These are phyloP conservation scores for Ostrea denselamellosa DNA, from an alignment of 1,140 invertebrate species.

Conservation along the genomic window DNA sequence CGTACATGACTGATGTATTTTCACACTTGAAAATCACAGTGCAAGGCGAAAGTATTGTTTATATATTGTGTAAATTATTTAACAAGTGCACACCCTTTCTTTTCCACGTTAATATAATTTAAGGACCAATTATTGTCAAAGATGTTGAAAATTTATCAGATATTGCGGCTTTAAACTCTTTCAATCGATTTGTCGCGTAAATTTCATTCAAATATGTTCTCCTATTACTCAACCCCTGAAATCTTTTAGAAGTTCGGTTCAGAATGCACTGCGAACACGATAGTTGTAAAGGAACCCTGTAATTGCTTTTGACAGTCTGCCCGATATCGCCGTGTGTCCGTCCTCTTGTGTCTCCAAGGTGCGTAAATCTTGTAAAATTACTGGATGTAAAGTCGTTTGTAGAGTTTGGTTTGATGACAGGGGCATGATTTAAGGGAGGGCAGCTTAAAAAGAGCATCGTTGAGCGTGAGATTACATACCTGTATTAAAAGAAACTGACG, in stretches of 20 bases:
- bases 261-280: not conserved
- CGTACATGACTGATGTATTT: not conserved
- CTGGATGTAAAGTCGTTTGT: slow-evolving; percentile 13
- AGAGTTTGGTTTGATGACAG: slow-evolving; percentile 23
- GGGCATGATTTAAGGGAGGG: slow-evolving; percentile 11
- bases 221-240: slow-evolving; percentile 14
- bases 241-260: slow-evolving; percentile 15
- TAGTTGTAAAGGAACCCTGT: not conserved
- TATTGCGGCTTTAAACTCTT: not conserved
- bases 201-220: slow-evolving; percentile 21
- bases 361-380: slow-evolving; percentile 31
- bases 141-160: not conserved
- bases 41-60: too few species aligned
- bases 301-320: slow-evolving; percentile 27
- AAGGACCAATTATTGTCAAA: not conserved
- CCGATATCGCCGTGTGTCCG: not conserved
- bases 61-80: too few species aligned
- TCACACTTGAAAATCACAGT: too few species aligned
- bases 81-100: not conserved
- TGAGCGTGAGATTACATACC: slow-evolving; percentile 33
- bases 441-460: not conserved
- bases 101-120: not conserved
- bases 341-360: not conserved
- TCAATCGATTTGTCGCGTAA: not conserved
- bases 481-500: not conserved